Base-by-base conservation (phyloP, 2,888 invertebrate genomes). In the Bembecia ichneumoniformis region DNA sequence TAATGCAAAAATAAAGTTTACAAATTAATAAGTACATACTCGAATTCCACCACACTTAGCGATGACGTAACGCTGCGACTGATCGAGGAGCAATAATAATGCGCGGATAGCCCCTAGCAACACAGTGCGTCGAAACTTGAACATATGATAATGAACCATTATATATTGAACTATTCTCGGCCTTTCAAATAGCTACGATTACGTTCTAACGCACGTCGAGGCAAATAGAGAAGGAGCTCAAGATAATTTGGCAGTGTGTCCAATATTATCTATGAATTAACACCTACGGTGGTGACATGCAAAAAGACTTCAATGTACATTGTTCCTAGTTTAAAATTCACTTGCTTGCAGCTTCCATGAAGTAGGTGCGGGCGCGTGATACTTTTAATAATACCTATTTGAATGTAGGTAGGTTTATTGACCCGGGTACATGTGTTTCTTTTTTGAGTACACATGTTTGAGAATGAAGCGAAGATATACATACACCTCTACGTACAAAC, bases 41-140 rank as follows among this genome's bases (percentile, higher is more conserved):
- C 28, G 28, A 28, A 74, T 77, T 74, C 73, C 73, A 60, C 68
- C 67, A 63, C 63, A 67, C 58, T 55, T 53, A 48, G 55, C 56
- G 74, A 63, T 83, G 82, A 83, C 83, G 83, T 74, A 72, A 82
- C 54, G 52, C 58, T 64, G 68, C 68, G 68, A 71, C 68, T 70
- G 66, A 63, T 64, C 62, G 65, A 66, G 67, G 71, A 58, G 66
- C 28, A 28, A 28, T 68, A 67, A 70, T 73, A 66, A 69, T 76
- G 75, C 73, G 74, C 74, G 68, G 65, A 66, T 64, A 59, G 69
- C 69, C 68, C 80, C 60, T 82, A 71, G 81, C 74, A 82, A 82
- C 80, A 74, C 53, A 76, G 69, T 80, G 77, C 80, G 78, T 72
- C 64, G 64, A 52, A 52, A 48, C 47, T 50, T 46, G 51, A 46